These are phyloP conservation scores for Philopotamus ludificatus DNA, from an alignment of 1,140 invertebrate genomes.

Conservation along the genomic window DNA sequence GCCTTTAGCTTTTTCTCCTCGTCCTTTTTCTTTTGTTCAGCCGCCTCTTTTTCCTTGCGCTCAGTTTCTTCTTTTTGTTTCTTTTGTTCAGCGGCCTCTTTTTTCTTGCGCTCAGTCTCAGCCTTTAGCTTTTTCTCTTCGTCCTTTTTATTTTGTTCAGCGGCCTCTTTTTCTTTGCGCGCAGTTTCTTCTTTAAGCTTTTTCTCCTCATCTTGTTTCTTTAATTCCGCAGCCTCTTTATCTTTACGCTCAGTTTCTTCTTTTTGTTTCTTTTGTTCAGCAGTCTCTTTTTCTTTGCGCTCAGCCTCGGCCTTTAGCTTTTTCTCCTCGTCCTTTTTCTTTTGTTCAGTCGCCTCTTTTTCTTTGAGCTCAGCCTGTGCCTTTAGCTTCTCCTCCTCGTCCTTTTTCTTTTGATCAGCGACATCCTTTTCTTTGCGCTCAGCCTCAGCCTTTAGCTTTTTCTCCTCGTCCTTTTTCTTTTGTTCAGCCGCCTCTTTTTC, in stretches of 20 bases:
- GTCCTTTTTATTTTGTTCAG: slow-evolving; percentile 30
- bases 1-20: slow-evolving; percentile 25
- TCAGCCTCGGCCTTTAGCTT: slow-evolving; percentile 33
- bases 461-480: slow-evolving; percentile 24
- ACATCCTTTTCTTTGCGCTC: slow-evolving; percentile 4
- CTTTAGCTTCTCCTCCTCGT: slow-evolving; percentile 5
- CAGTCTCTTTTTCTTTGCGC: slow-evolving; percentile 28
- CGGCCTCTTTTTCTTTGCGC: slow-evolving; percentile 33
- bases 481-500: slow-evolving; percentile 11
- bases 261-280: slow-evolving; percentile 17
- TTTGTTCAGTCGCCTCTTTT: slow-evolving; percentile 8
- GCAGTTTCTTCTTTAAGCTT: slow-evolving; percentile 40
- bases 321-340: background rate
- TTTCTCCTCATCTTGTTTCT: slow-evolving; percentile 43
- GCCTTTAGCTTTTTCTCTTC: slow-evolving; percentile 31
- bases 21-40: slow-evolving; percentile 32
- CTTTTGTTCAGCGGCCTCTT: slow-evolving; percentile 5
- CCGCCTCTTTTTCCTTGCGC: no score
- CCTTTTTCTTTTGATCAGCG: background rate
- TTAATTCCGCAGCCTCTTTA: slow-evolving; percentile 44
- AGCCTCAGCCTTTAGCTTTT: background rate
- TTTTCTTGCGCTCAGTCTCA: slow-evolving; percentile 12
- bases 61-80: slow-evolving; percentile 1
- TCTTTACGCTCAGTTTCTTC: slow-evolving; percentile 32
- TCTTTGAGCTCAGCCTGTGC: slow-evolving; percentile 13